Evolutionary conservation across 2,113 vertebrate species (phyloP), one percentile per base, ranked within the genome.

Genomic region (Austrofundulus limnaeus): DNA sequence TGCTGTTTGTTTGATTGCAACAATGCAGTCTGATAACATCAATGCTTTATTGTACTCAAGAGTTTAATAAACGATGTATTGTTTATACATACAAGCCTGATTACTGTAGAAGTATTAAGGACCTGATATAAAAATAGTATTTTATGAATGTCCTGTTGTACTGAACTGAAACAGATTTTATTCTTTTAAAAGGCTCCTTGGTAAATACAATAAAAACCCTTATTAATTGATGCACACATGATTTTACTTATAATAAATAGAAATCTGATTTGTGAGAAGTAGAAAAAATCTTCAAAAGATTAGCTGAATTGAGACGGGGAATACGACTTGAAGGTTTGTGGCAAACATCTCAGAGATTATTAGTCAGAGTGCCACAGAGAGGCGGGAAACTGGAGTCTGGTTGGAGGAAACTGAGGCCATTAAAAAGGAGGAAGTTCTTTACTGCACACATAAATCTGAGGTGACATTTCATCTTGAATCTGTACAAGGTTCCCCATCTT

Each of bases 401-500:
- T 81, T 68, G 6, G 70, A 86, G 85, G 87, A 90, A 92, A 88
- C 85, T 72, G 56, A 69, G 86, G 66, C 80, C 87, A 72, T 88
- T 90, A 88, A 90, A 88, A 86, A 85, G 72, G 80, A 83, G 82
- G 83, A 87, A 72, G 63, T 77, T 89, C 28, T 91, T 92, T 85
- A 90, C 66, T 73, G 81, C 45, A 70, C 56, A 66, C 85, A 90
- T 93, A 91, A 92, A 92, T 93, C 91, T 88, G 71, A 62, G 50
- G 79, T 87, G 88, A 89, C 82, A 78, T 92, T 92, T 92, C 90
- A 90, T 92, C 89, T 88, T 46, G 54, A 88, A 84, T 85, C 83
- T 70, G 80, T 78, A 90, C 89, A 83, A 69, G 52, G 77, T 81
- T 89, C 84, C 77, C 81, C 80, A 86, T 87, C 85, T 84, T 78